Evolutionary conservation across 2,113 vertebrate species (phyloP), one percentile per base, ranked within the genome.

Genomic region (Gymnocephalus cernua): DNA sequence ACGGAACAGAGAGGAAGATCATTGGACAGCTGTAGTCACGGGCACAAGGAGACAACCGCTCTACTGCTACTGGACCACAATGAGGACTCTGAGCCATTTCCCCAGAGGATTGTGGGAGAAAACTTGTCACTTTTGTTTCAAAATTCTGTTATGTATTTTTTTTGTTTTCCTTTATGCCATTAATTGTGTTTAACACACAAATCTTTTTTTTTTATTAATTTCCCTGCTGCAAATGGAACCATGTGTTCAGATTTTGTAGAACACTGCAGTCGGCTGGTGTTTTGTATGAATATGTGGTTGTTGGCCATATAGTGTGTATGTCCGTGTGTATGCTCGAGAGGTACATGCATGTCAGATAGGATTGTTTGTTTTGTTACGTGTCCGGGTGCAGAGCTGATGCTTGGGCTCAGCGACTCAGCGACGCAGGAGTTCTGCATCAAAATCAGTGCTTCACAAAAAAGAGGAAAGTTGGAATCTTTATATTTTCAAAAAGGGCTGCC

Each of bases 401-500:
- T 90, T 71, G 65, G 86, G 89, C 89, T 84, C 64, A 67, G 72
- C 67, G 57, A 82, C 89, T 84, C 64, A 67, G 72, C 67, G 57
- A 82, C 72, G 56, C 80, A 57, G 59, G 38, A 70, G 84, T 82
- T 95, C 91, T 88, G 93, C 91, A 89, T 93, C 86, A 79, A 94
- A 45, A 85, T 92, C 92, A 91, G 93, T 88, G 96, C 95, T 96
- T 96, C 95, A 90, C 89, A 87, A 92, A 90, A 91, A 90, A 82
- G 68, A 90, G 77, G 89, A 91, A 88, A 90, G 79, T 91, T 86
- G 27, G 62, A 91, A 79, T 89, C 89, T 94, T 96, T 95, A 91
- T 95, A 91, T 94, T 94, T 95, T 95, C 92, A 88, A 90, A 96
- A 99, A 98, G 97, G 97, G 97, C 97, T 97, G 96, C 96, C 94